Base-by-base conservation (phyloP, 30 jellyfish, hydroid and myxozoan species). In the Aurelia sp. region DNA sequence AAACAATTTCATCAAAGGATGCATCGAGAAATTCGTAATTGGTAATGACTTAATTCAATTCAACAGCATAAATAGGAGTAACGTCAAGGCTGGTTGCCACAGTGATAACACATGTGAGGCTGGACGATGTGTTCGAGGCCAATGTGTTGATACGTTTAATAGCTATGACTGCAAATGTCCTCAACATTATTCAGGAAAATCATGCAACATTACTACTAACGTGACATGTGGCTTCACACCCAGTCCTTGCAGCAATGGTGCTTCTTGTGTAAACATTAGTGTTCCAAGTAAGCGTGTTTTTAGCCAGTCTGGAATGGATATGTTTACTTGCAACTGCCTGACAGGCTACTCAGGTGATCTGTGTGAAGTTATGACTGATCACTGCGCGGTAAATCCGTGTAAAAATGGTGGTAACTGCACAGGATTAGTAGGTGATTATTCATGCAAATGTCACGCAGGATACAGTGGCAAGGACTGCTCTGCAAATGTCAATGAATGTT, bases 381-480 rank as follows among this genome's bases (percentile, higher is more conserved):
- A 53, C 17, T 88, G 97, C 76, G 8, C 59, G 20, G 67, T 78
- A 21, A 67, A 80, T 40, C 97, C 97, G 2, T 88, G 97, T 70
- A 57, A 18, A 22, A 74, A 74, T 47, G 9, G 15, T 44, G 97
- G 92, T 15, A 67, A 40, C 50, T 91, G 97, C 64, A 20, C 52
- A 4, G 88, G 76, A n/a, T 50, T 50, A 3, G 13, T 11, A 55
- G 73, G 74, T 13, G 88, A 60, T 47, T 91, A 91, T 74, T 47
- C 59, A 15, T 91, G 97, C 58, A 50, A 64, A 13, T 91, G 97
- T 75, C 15, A 63, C 27, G 18, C 67, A 35, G 97, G 97, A 31
- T 91, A 57, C 67, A 68, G 62, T 12, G 97, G 97, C 12, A 84
- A 72, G 74, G 81, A 90, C 82, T 90, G 97, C 64, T 59, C 94